Base-by-base conservation (phyloP, 2,113 vertebrate genomes). In the Paramisgurnus dabryanus region DNA sequence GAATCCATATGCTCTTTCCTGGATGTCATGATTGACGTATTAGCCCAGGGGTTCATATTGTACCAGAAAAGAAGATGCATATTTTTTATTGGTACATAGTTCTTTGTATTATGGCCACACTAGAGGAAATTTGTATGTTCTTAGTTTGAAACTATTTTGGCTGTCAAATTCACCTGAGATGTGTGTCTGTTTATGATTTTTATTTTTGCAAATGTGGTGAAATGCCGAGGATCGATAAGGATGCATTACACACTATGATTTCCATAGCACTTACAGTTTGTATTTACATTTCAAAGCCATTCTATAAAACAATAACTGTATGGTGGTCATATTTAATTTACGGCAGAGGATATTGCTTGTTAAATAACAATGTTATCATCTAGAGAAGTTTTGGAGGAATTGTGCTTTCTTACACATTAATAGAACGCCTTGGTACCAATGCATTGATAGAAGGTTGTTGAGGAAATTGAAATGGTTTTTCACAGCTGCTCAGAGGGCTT, bases 401-500 rank as follows among this genome's bases (percentile, higher is more conserved):
- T n/a, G 6, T 63, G 22, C 64, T 68, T 45, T 41, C 63, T 64
- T 12, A 45, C 8, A 53, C 53, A 18, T 71, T 41, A 22, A 27
- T 60, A 10, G 13, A 68, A 60, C 67, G 76, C 11, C 9, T 8
- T 45, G 8, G 1, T 45, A 45, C 43, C 5, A 45, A 53, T 53
- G 49, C 49, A 53, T 18, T 41, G 76, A 6, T 67, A 49, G 60
- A 49, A 65, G 22, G 66, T 79, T 39, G 55, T 40, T 58, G 57
- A 75, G 68, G 18, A 39, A 63, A 43, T 68, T 45, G 17, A 66
- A 77, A 55, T 64, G 67, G 11, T 12, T 80, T 82, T 80, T 81
- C 45, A 71, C 63, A 49, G 60, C 71, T 34, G 66, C 65, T 73
- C 43, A 3, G 53, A 40, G 41, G 72, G 67, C 76, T 83, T 60